A percentile compares a stretch with the other conserved stretches of the same genome.
phyloP scores from a whole-genome alignment of 35 echinoderm and acorn worm species.

The Heliocidaris erythrogramma region DNA sequence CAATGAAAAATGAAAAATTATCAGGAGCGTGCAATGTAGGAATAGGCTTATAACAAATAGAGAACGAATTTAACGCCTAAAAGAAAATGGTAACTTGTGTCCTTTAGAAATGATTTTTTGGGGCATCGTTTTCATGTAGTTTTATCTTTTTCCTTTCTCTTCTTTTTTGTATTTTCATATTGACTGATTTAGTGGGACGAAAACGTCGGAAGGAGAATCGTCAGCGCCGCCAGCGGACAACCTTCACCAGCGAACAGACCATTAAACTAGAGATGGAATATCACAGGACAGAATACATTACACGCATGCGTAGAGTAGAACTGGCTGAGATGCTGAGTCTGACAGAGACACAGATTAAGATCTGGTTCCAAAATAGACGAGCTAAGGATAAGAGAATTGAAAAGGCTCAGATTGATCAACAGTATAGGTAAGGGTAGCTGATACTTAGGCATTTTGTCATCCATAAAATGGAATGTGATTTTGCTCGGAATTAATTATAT shows the following conservation, averaged over 20 bases:
- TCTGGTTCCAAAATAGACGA: constrained; percentile 96
- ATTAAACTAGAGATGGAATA: constrained; percentile 85
- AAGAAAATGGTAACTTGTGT: not conserved
- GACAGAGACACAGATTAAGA: constrained; percentile 90
- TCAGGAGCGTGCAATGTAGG: not conserved
- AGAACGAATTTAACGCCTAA: not conserved
- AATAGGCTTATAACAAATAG: not conserved
- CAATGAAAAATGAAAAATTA: no score
- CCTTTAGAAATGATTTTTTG: not conserved
- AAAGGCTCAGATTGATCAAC: constrained; percentile 93
- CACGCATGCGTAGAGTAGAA: constrained; percentile 76
- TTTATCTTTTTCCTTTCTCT: not conserved
- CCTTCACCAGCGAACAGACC: constrained; percentile 93
- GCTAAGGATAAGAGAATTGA: constrained; percentile 97
- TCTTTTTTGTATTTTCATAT: not conserved
- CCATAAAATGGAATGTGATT: not conserved
- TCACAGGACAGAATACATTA: constrained; percentile 90
- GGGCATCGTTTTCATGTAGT: not conserved
- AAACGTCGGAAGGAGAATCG: constrained; percentile 72
- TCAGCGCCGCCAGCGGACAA: constrained; percentile 84
- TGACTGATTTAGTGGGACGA: constrained; percentile 60
- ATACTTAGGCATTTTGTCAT: not conserved
- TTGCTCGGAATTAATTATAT: not conserved
- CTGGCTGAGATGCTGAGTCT: constrained; percentile 79
- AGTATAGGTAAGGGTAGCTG: constrained; percentile 50